Evolutionary conservation across 2,797 vertebrate species (phyloP), one percentile per base, ranked within the genome.

Genomic region (Scomberomorus guttatus): DNA sequence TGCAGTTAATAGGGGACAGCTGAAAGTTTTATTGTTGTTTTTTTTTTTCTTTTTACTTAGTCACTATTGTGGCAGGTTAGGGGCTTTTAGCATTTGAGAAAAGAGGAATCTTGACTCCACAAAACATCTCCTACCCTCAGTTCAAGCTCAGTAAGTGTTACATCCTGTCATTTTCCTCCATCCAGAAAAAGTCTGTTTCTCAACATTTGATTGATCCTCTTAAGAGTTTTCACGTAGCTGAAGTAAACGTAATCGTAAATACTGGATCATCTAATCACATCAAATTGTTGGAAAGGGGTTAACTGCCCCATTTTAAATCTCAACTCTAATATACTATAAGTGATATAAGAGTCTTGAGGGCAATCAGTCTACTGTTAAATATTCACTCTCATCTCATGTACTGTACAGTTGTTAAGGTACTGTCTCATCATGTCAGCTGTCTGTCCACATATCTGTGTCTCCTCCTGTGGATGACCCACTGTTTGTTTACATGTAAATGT

Each of bases 401-500:
- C 68, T 80, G 82, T 80, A 82, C 75, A 69, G 32, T 81, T 50
- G 69, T 83, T 73, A 64, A 75, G 79, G 77, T 84, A 79, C 77
- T 87, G 81, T 60, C 77, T 83, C 78, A 81, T 84, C 59, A 51
- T 66, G 75, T 86, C 82, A 80, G 78, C 75, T 68, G 73, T 90
- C 69, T 87, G 67, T 84, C 78, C 60, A 75, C 54, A 65, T 58
- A 42, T 71, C 55, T 60, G 77, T 83, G 77, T 86, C 59, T 87
- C 69, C 57, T 88, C 72, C 46, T 68, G 70, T 86, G 66, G 77
- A 87, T 55, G 71, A 82, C 64, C 83, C 79, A 51, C 67, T 73
- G 73, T 87, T 83, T 90, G 92, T 95, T 94, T 94, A 94, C 93
- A 93, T 86, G 79, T 85, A 83, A 83, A 90, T 84, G 71, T 78